Conservation (phyloP, 2,888 invertebrate species). For the Geotrupes spiniger region DNA sequence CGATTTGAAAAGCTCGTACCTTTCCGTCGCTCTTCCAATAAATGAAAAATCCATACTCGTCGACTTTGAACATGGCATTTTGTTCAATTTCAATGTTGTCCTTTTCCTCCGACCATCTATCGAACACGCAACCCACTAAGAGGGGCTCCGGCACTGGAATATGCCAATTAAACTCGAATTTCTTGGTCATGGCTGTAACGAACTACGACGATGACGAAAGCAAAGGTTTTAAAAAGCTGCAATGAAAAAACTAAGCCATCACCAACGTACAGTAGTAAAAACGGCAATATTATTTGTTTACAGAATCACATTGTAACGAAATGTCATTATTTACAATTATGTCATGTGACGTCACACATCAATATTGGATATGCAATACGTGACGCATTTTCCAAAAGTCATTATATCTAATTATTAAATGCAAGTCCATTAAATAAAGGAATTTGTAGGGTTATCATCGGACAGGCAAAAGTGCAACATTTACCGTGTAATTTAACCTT, state of each 20-base stretch:
- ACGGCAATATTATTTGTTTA: background rate
- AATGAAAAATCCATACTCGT: conserved; percentile 96
- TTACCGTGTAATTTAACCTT: too few species aligned
- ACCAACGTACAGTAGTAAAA: background rate
- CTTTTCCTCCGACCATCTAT: conserved; percentile 98
- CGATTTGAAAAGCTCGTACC: conserved; percentile 56
- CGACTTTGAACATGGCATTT: conserved; percentile 88
- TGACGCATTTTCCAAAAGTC: too few species aligned
- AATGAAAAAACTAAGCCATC: background rate
- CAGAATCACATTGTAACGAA: too few species aligned
- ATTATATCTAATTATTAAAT: too few species aligned
- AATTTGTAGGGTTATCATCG: too few species aligned
- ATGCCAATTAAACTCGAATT: conserved; percentile 98
- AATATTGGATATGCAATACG: too few species aligned
- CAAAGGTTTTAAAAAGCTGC: too few species aligned
- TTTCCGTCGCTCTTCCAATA: conserved; percentile 97
- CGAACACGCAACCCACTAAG: conserved; percentile 83
- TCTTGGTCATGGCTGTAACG: conserved; percentile 79
- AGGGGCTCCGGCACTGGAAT: conserved; percentile 88
- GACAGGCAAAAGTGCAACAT: too few species aligned
- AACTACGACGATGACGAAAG: conserved; percentile 10
- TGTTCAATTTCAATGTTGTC: conserved; percentile 87
- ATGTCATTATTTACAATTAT: too few species aligned
- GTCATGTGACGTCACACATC: too few species aligned
- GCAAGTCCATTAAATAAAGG: too few species aligned